Base-by-base conservation (phyloP, 2,113 vertebrate genomes). In the Chaenocephalus aceratus region DNA sequence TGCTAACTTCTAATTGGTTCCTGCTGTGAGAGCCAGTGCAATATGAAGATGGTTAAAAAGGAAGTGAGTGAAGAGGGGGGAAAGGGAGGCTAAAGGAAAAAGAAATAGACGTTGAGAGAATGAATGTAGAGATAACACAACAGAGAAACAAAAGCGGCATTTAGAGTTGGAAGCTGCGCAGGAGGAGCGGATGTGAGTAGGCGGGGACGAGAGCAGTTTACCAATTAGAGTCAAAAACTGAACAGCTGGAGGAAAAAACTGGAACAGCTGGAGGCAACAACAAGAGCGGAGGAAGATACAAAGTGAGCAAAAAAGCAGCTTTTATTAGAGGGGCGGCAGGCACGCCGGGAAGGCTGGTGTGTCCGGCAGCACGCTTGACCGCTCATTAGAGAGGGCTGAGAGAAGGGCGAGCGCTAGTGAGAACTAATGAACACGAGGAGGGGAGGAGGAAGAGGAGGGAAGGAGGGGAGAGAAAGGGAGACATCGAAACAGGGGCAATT, bases 401-500 rank as follows among this genome's bases (percentile, higher is more conserved):
- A 59, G 80, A 51, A 61, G 86, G 89, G 73, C 63, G 54, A 79
- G 80, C 21, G 16, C 64, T 58, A 75, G 72, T 53, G 81, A 86
- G 65, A 52, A 65, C 86, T 94, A 90, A 94, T 89, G 86, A 90
- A 88, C 86, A 90, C 23, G 44, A 84, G 54, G 73, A 71, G 6
- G 36, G 67, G 67, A 75, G n/a, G 69, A 70, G 30, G 54, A 71
- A 21, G 77, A 68, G 79, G 53, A 83, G 59, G 26, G 3, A 3
- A 30, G 30, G 30, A 30, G 30, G 26, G 30, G 18, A 49, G 70
- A 67, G 66, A 52, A 36, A 58, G 53, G 21, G 53, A 16, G 72
- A 65, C 72, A 80, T 82, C 52, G 68, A 89, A 92, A 90, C 71
- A 51, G 44, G 77, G 81, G 88, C 91, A 92, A 92, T 94, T 93